Evolutionary conservation across 30 jellyfish, hydroid and myxozoan species (phyloP), one percentile per base, ranked within the genome.

Genomic region (Aurelia sp.): DNA sequence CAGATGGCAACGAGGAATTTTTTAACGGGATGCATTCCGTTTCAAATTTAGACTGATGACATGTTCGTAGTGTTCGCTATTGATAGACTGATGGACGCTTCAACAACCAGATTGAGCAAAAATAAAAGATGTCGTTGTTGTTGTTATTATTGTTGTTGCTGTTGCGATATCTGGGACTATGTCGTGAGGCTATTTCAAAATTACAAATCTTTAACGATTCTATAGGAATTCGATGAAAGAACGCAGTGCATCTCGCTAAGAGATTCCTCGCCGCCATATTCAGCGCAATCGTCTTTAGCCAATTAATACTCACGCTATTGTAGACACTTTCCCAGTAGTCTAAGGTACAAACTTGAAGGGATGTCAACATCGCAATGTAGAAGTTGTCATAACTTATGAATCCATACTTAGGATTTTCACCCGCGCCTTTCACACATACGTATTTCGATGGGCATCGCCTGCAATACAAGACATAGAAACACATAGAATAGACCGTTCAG

Each of bases 301-400:
- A 59, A 59, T 21, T 3, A 61, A 61, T 57, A 81, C 98, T 87
- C 87, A 93, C 98, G 72, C 96, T 93, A 66, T 93, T 89, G 90
- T 79, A 93, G 13, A 93, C 98, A 21, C 91, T 82, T 65, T 93
- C 98, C 98, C 98, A 93, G 69, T 78, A 93, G 78, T 93, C 98
- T 30, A 93, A 91, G 2, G 98, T 93, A 68, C 98, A 93, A 65
- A 93, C 98, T 88, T 93, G 98, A 79, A 93, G 55, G 30, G 98
- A 78, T 16, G 98, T 93, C 73, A 93, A 64, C 95, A 93, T 72
- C n/a, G 98, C 97, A 19, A 76, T 51, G 72, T 84, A 74, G 64
- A 93, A 93, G 78, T 88, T 79, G 68, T 93, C 98, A 57, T 93
- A 93, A 53, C 96, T 84, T 17, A 93, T 85, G 70, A 73, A 89